phyloP scores from a whole-genome alignment of 1,140 invertebrate genomes.

The Melipona quadrifasciata region DNA sequence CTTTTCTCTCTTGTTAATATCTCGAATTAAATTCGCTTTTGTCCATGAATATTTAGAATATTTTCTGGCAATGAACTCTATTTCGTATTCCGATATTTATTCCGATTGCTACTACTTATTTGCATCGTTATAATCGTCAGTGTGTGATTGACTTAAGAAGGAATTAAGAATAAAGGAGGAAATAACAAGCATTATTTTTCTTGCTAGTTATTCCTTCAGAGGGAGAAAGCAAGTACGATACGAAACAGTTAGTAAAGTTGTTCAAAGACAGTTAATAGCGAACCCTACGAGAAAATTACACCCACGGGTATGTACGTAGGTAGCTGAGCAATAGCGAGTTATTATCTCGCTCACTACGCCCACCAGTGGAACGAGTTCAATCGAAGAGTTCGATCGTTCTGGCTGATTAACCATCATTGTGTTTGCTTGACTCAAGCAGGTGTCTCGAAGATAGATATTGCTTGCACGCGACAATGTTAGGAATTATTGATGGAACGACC shows the following conservation, averaged over 20 bases:
- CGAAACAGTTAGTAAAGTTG: constrained; percentile 11
- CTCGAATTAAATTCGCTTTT: background rate
- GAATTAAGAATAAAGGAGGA: background rate
- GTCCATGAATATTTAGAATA: background rate
- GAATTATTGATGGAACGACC: constrained; percentile 38
- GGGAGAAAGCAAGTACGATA: background rate
- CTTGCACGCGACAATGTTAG: constrained; percentile 36
- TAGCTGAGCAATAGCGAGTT: constrained; percentile 41
- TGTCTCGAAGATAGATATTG: constrained; percentile 45
- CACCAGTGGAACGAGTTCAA: constrained; percentile 29
- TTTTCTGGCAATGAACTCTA: background rate
- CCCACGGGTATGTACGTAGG: constrained; percentile 23
- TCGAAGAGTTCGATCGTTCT: constrained; percentile 51
- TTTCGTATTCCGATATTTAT: background rate
- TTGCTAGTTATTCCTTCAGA: background rate
- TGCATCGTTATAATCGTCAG: background rate
- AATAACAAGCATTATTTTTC: background rate
- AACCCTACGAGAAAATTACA: constrained; percentile 24
- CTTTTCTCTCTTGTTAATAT: background rate
- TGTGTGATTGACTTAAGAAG: background rate
- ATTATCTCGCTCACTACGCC: constrained; percentile 42
- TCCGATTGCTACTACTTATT: background rate
- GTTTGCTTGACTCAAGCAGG: constrained; percentile 37
- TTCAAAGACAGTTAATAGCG: constrained; percentile 10
- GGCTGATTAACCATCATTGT: constrained; percentile 47